Percentiles rank a stretch among this genome's conserved stretches.
Evolutionary conservation across 1,140 invertebrate genomes (phyloP).

Genomic region (Atta cephalotes): DNA sequence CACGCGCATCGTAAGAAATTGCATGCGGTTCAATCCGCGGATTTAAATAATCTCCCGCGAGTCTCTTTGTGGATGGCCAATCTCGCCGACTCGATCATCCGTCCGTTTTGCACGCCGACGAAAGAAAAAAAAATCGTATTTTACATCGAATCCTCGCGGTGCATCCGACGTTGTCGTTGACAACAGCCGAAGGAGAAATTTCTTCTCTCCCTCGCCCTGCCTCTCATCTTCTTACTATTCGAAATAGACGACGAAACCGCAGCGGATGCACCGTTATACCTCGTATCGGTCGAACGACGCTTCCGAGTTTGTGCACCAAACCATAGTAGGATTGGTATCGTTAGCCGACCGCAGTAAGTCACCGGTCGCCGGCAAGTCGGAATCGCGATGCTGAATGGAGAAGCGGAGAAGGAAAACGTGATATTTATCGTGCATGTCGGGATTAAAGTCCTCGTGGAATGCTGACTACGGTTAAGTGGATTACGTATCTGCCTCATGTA

Average conservation of each 20-base stretch:
- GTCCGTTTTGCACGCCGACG: slow-evolving; percentile 57
- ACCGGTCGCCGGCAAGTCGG: slow-evolving; percentile 35
- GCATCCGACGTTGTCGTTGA: slow-evolving; percentile 29
- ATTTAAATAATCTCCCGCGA: slow-evolving; percentile 72
- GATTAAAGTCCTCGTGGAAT: slow-evolving; percentile 51
- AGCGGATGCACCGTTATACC: slow-evolving; percentile 31
- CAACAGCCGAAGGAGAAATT: neutral
- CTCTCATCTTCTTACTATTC: neutral
- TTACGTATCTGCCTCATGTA: slow-evolving; percentile 41
- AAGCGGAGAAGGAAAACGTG: slow-evolving; percentile 49
- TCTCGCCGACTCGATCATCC: slow-evolving; percentile 70
- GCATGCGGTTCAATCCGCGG: slow-evolving; percentile 32
- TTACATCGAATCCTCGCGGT: slow-evolving; percentile 14
- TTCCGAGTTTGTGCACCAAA: slow-evolving; percentile 51
- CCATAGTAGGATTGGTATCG: slow-evolving; percentile 56
- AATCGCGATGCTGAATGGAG: slow-evolving; percentile 46
- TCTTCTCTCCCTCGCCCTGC: neutral
- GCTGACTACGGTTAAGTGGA: slow-evolving; percentile 48
- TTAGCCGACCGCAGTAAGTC: slow-evolving; percentile 55
- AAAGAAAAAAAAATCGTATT: slow-evolving; percentile 30
- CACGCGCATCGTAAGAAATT: slow-evolving; percentile 24
- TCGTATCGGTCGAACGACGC: slow-evolving; percentile 36
- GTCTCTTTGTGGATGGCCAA: slow-evolving; percentile 61
- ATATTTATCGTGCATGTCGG: slow-evolving; percentile 56
- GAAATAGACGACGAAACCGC: slow-evolving; percentile 31